Base-by-base conservation (phyloP, 1,140 invertebrate genomes). In the Calliphora vicina region DNA sequence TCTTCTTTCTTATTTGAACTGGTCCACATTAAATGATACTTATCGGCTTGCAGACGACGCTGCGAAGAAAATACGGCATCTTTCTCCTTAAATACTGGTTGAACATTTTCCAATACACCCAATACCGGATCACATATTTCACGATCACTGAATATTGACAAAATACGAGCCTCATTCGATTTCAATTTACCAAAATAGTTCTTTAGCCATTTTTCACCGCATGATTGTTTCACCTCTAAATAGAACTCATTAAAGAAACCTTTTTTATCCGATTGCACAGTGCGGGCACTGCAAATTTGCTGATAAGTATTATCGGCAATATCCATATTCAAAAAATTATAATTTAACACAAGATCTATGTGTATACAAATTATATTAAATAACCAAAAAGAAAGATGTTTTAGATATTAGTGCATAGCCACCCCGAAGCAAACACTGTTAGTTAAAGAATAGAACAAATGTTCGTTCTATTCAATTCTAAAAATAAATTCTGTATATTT, bases 171-270 rank as follows among this genome's bases (percentile, higher is more conserved):
- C 25, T 88, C 87, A 87, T 94, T 93, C 27, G 87, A 91, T 73
- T 89, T 90, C 8, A 93, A 85, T 81, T 92, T 91, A 2, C 90
- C 92, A 84, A 94, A 94, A 72, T 88, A 88, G 74, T 91, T 89
- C 20, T 91, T 85, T 25, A 93, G 90, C 93, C 93, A 94, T 84
- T 90, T 89, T 78, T 90, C 88, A 83, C 89, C 80, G 87, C 86
- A 84, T 87, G 85, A 73, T 91, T 93, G 73, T 85, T 92, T 81
- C 84, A 88, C 88, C 74, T 89, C 82, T 90, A 87, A 8, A 84
- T 87, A 92, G 83, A 93, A 93, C 74, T 92, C 91, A 50, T 91
- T 88, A 83, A 94, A 94, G 86, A 94, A 94, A 10, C 93, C 93
- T 83, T 92, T 91, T 83, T 90, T 90, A 35, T 93, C 91, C 9